These are phyloP conservation scores for Solen grandis DNA, from an alignment of 1,140 invertebrate species.

Conservation along the genomic window DNA sequence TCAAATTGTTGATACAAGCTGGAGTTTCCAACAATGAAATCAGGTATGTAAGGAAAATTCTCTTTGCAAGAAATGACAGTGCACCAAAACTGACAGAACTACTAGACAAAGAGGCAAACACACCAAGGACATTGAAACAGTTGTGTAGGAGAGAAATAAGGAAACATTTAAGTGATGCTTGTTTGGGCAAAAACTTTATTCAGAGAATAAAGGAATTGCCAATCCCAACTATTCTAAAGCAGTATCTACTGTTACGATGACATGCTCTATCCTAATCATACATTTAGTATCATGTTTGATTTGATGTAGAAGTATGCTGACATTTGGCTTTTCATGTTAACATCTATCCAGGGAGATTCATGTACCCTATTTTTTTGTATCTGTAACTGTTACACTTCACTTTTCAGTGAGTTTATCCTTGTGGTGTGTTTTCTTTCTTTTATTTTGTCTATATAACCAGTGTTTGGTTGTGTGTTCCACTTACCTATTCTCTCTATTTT, in stretches of 20 bases:
- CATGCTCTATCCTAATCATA: no score
- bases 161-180: constrained; percentile 41
- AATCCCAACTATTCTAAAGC: constrained; percentile 45
- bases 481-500: no score
- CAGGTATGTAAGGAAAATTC: constrained; percentile 67
- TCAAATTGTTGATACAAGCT: constrained; percentile 71
- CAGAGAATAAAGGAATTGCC: constrained; percentile 35
- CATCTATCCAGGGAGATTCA: no score
- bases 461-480: no score
- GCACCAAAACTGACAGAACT: constrained; percentile 65
- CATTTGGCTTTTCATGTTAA: no score
- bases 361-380: no score
- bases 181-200: constrained; percentile 43
- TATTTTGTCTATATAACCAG: no score
- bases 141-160: constrained; percentile 70
- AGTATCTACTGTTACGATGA: constrained; percentile 45
- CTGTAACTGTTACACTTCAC: no score
- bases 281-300: no score
- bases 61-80: constrained; percentile 65
- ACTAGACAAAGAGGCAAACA: constrained; percentile 69
- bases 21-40: constrained; percentile 71
- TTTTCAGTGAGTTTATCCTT: no score
- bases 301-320: no score
- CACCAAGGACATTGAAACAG: constrained; percentile 71
- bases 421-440: no score